Conservation (phyloP, 2,888 invertebrate species). For the Ferdinandea cuprea region DNA sequence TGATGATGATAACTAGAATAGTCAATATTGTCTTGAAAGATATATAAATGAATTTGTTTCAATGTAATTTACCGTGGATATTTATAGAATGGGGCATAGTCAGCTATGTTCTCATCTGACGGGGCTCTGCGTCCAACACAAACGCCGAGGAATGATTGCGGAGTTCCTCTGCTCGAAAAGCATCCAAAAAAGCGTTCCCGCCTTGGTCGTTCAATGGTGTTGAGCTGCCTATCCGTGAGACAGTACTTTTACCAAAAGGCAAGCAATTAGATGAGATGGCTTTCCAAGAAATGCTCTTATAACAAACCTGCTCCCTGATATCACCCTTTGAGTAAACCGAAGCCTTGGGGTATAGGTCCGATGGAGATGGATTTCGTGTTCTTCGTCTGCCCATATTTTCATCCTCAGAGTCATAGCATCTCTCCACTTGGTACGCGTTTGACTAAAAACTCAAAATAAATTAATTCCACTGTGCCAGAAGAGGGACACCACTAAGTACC, state of each 20-base stretch:
- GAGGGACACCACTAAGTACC: conserved; percentile 75
- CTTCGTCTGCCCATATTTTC: conserved; percentile 89
- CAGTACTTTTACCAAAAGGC: conserved; percentile 86
- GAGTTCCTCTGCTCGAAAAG: conserved; percentile 86
- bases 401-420: conserved; percentile 92
- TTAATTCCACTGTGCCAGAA: not conserved
- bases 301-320: conserved; percentile 90
- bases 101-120: conserved; percentile 94
- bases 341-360: conserved; percentile 81
- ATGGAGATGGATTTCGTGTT: conserved; percentile 85
- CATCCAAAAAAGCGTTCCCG: conserved; percentile 91
- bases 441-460: conserved; percentile 73
- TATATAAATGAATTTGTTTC: not conserved
- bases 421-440: conserved; percentile 81
- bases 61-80: conserved; percentile 85
- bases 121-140: conserved; percentile 93
- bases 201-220: conserved; percentile 86
- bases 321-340: conserved; percentile 90
- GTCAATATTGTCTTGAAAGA: not conserved
- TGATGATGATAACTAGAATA: conserved; percentile 78
- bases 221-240: conserved; percentile 94
- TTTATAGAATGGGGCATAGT: conserved; percentile 92
- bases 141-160: conserved; percentile 90
- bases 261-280: not conserved
- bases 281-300: not conserved